Conservation (phyloP, 2,888 invertebrate species). For the Pecten maximus region DNA sequence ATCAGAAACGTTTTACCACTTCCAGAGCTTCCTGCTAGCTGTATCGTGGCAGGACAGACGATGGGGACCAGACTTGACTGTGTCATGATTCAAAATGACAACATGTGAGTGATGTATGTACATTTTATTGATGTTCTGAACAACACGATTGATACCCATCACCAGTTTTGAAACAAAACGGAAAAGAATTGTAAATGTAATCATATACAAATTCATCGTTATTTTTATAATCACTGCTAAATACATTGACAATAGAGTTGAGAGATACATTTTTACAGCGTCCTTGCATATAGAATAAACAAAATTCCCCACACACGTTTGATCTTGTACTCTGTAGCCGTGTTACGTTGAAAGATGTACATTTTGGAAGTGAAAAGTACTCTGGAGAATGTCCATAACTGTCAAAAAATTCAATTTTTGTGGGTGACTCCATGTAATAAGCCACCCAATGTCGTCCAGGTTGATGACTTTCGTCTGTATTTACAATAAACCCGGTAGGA, state of each 20-base stretch:
- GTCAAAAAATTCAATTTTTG: slow-evolving; percentile 43
- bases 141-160: neutral
- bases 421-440: slow-evolving; percentile 3
- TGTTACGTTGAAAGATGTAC: neutral
- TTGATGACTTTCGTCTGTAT: slow-evolving; percentile 27
- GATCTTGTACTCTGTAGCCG: slow-evolving; percentile 2
- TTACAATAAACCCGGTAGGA: slow-evolving; percentile 38
- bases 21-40: neutral
- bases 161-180: neutral
- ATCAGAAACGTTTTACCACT: slow-evolving; percentile 37
- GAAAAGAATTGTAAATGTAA: slow-evolving; percentile 31
- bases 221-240: neutral
- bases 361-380: neutral
- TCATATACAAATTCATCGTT: slow-evolving; percentile 36
- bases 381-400: slow-evolving; percentile 26
- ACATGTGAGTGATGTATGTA: neutral
- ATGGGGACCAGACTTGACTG: neutral
- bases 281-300: slow-evolving; percentile 34
- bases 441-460: slow-evolving; percentile 44
- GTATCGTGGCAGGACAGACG: slow-evolving; percentile 28
- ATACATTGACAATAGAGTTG: slow-evolving; percentile 27
- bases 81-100: neutral
- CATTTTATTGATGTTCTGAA: neutral
- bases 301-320: slow-evolving; percentile 40
- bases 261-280: slow-evolving; percentile 2